phyloP scores from a whole-genome alignment of 2,888 invertebrate species.

The Ypsolopha scabrella region DNA sequence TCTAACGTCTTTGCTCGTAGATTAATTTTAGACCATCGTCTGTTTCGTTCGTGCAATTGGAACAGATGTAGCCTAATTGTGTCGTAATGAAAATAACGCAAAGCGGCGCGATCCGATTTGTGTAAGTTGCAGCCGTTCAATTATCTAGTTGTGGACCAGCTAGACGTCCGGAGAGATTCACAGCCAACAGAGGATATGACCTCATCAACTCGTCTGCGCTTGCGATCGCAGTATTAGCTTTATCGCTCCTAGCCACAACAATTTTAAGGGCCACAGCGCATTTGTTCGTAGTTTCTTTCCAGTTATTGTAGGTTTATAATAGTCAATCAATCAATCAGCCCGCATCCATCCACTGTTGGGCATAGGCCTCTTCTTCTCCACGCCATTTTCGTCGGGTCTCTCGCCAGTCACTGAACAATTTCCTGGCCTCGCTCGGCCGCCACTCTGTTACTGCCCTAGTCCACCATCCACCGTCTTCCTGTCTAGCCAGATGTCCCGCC shows the following conservation, averaged over 20 bases:
- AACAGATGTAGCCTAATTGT: not conserved
- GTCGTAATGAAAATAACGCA: not conserved
- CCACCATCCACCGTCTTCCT: too few relatives aligned
- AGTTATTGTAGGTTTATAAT: too few relatives aligned
- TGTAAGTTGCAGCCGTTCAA: constrained; percentile 13
- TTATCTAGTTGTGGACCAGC: constrained; percentile 14
- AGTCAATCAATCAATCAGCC: too few relatives aligned
- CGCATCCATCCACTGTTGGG: too few relatives aligned
- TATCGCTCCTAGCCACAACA: not conserved
- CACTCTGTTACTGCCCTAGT: too few relatives aligned
- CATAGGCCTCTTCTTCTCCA: too few relatives aligned
- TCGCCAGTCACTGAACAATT: too few relatives aligned
- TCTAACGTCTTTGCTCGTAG: not conserved
- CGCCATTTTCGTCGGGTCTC: too few relatives aligned
- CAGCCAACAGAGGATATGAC: constrained; percentile 18
- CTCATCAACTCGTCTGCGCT: constrained; percentile 14
- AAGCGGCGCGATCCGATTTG: not conserved
- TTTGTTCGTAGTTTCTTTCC: too few relatives aligned
- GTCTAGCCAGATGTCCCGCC: too few relatives aligned
- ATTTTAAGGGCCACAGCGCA: too few relatives aligned
- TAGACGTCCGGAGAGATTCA: constrained; percentile 2
- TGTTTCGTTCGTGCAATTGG: not conserved
- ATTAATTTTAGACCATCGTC: not conserved
- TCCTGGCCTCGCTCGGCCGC: too few relatives aligned
- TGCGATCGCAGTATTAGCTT: not conserved